Percentiles rank a stretch among this genome's conserved stretches.
Evolutionary conservation across 1,140 invertebrate species (phyloP).

Genomic region (Archegozetes longisetosus): DNA sequence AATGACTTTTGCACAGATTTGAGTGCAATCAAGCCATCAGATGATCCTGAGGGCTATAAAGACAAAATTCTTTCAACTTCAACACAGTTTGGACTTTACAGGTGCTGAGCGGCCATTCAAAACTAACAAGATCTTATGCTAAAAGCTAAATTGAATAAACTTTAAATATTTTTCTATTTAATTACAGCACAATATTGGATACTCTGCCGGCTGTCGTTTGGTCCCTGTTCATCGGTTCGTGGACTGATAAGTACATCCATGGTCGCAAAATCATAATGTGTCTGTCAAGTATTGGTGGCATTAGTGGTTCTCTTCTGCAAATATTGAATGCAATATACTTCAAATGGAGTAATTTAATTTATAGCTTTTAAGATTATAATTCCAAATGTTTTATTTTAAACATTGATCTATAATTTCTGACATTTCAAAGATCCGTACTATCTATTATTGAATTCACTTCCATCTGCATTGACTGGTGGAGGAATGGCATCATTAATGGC

Average conservation of each 20-base stretch:
- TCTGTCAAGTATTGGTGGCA: neutral
- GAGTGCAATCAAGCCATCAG: no score
- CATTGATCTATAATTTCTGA: neutral
- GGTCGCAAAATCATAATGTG: constrained; percentile 11
- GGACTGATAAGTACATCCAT: constrained; percentile 13
- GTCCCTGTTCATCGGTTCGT: constrained; percentile 7
- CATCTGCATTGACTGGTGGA: constrained; percentile 8
- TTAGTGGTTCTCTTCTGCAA: constrained; percentile 1
- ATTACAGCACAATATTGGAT: neutral
- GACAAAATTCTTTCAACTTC: no score
- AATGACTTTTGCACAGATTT: no score
- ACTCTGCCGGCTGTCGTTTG: constrained; percentile 2
- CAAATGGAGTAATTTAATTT: constrained; percentile 3
- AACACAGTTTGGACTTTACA: no score
- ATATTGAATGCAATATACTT: constrained; percentile 8
- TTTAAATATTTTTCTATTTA: no score
- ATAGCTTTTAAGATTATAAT: no score
- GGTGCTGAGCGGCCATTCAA: no score
- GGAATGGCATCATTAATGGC: constrained; percentile 7
- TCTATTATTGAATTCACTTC: constrained; percentile 2
- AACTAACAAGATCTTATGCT: no score
- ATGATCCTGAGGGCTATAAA: no score
- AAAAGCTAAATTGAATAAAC: no score
- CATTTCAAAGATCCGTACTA: no score
- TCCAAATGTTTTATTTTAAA: no score